A percentile compares a stretch with the other conserved stretches of the same genome.
phyloP scores from a whole-genome alignment of 2,797 vertebrate species.

The Manis pentadactyla region DNA sequence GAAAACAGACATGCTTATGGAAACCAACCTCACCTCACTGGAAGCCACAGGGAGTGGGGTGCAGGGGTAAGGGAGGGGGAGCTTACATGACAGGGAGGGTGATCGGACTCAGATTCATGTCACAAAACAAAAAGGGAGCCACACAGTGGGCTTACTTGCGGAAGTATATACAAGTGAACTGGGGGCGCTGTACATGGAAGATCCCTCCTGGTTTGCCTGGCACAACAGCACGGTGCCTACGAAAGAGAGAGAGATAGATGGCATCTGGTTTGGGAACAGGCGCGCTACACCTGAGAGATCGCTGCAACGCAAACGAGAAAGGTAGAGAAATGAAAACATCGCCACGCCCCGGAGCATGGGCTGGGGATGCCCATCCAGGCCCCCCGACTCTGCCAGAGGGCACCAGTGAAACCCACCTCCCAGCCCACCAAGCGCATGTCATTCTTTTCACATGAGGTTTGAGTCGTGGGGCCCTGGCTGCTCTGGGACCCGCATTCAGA shows the following conservation, averaged over 20 bases:
- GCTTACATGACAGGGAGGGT: constrained; percentile 79
- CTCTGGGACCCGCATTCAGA: neutral
- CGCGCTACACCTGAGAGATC: constrained; percentile 72
- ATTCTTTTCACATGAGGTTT: neutral
- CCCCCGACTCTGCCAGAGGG: neutral
- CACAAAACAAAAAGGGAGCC: constrained; percentile 85
- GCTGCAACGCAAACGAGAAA: constrained; percentile 51
- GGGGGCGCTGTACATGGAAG: constrained; percentile 91
- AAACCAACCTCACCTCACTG: constrained; percentile 53
- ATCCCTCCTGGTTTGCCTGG: constrained; percentile 91
- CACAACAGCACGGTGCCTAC: constrained; percentile 91
- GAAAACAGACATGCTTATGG: constrained; percentile 61
- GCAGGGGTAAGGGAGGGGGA: neutral
- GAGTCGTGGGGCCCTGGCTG: neutral
- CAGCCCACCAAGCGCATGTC: neutral
- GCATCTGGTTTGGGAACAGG: constrained; percentile 84
- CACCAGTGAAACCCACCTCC: neutral
- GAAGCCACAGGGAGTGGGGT: constrained; percentile 22
- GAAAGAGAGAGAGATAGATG: constrained; percentile 86
- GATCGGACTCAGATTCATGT: constrained; percentile 73
- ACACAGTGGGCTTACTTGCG: constrained; percentile 88
- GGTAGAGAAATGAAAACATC: constrained; percentile 70
- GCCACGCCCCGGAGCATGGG: constrained; percentile 22
- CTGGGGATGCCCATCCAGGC: neutral
- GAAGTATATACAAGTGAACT: constrained; percentile 92